Conservation (phyloP, 2,797 vertebrate species). For the Adelosebastes latens region DNA sequence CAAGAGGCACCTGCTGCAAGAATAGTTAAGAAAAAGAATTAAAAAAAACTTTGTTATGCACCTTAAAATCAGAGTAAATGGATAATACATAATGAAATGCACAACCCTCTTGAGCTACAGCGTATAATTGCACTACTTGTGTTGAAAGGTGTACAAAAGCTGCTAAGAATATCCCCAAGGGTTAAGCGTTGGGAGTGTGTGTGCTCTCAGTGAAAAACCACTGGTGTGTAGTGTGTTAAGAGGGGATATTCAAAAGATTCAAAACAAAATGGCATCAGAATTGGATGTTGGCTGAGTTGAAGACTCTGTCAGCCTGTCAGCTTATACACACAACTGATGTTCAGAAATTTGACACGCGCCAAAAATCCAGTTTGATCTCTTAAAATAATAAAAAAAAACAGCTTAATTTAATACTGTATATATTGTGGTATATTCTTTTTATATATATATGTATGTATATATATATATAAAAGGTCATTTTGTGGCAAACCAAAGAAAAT, state of each 20-base stretch:
- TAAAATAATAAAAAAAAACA: slow-evolving; percentile 54
- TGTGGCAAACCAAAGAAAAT: slow-evolving; percentile 81
- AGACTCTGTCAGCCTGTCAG: slow-evolving; percentile 63
- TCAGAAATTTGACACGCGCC: slow-evolving; percentile 73
- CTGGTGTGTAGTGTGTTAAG: not conserved
- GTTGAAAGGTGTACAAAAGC: slow-evolving; percentile 79
- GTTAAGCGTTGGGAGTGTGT: slow-evolving; percentile 15
- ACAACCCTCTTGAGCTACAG: slow-evolving; percentile 56
- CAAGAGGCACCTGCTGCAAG: slow-evolving; percentile 88
- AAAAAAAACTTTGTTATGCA: slow-evolving; percentile 45
- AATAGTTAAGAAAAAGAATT: slow-evolving; percentile 36
- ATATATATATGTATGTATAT: slow-evolving; percentile 10
- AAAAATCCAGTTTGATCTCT: slow-evolving; percentile 84
- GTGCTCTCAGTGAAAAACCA: slow-evolving; percentile 15
- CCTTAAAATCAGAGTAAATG: slow-evolving; percentile 54
- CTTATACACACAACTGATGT: slow-evolving; percentile 69
- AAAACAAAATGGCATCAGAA: slow-evolving; percentile 78
- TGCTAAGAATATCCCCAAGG: slow-evolving; percentile 53
- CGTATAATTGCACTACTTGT: slow-evolving; percentile 60
- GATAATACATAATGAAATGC: slow-evolving; percentile 32
- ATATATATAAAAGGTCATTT: slow-evolving; percentile 73
- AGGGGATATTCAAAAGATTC: slow-evolving; percentile 14
- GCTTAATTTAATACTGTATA: slow-evolving; percentile 82
- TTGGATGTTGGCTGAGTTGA: slow-evolving; percentile 55
- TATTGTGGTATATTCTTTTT: not conserved